Conservation (phyloP, 1,140 invertebrate species). For the Panagrolaimus sp. region DNA sequence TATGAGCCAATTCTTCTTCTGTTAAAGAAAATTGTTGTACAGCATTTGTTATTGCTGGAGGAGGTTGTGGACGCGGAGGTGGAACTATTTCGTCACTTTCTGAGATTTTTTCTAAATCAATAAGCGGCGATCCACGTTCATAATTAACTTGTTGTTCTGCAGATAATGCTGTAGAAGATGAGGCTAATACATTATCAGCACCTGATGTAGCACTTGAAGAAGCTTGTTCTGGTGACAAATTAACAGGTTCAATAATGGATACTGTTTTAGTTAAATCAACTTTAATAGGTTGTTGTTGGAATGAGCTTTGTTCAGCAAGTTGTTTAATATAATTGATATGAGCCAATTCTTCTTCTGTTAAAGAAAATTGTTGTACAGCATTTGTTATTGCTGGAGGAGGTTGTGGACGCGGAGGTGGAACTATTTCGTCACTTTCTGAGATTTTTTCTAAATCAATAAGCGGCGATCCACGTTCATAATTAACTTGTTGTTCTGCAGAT, state of each 20-base stretch:
- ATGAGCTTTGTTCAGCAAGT: conserved; percentile 34
- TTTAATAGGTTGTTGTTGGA: background rate
- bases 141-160: background rate
- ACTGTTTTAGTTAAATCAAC: background rate
- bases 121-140: background rate
- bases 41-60: too few relatives aligned
- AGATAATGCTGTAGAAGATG: background rate
- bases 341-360: conserved; percentile 19
- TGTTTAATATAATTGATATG: conserved; percentile 19
- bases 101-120: background rate
- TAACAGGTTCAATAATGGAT: background rate
- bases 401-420: background rate
- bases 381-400: background rate
- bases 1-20: conserved; percentile 29
- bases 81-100: background rate
- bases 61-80: background rate
- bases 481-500: background rate
- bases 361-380: background rate
- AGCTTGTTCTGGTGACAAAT: too few relatives aligned
- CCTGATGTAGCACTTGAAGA: background rate
- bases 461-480: background rate
- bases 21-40: conserved; percentile 14
- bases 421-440: background rate
- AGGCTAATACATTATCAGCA: conserved; percentile 8
- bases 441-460: background rate